Evolutionary conservation across 1,140 invertebrate genomes (phyloP).

Genomic region (Drosophila subpulchrella): DNA sequence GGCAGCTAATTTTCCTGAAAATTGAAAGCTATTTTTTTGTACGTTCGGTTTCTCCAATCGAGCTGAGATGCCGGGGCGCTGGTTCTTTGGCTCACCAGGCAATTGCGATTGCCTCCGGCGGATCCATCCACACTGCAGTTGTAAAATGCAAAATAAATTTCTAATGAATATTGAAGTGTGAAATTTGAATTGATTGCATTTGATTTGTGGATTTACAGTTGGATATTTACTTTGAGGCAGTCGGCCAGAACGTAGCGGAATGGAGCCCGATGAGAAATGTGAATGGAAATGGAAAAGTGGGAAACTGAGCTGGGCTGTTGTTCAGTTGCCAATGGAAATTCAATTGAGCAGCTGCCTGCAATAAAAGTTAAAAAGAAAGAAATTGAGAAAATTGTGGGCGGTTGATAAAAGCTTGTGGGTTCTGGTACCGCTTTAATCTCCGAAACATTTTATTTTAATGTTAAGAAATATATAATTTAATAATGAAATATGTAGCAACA

Average conservation of each 20-base stretch:
- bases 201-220: constrained; percentile 77
- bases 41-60: constrained; percentile 26
- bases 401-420: not conserved
- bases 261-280: constrained; percentile 8
- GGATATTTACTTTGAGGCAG: constrained; percentile 69
- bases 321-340: constrained; percentile 31
- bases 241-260: constrained; percentile 2
- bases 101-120: constrained; percentile 29
- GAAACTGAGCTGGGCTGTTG: constrained; percentile 16
- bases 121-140: constrained; percentile 51
- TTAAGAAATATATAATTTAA: no score
- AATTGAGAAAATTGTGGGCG: not conserved
- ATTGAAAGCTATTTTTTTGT: constrained; percentile 67
- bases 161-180: constrained; percentile 83
- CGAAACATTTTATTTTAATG: no score
- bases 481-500: not conserved
- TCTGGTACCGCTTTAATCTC: no score
- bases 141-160: constrained; percentile 81
- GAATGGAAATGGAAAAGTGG: constrained; percentile 41
- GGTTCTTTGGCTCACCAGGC: constrained; percentile 40
- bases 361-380: not conserved
- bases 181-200: constrained; percentile 82
- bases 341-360: constrained; percentile 7
- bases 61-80: constrained; percentile 22
- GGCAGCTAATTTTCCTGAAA: constrained; percentile 81